Evolutionary conservation across 2,888 invertebrate genomes (phyloP), one percentile per base, ranked within the genome.

Genomic region (Suillia variegata): DNA sequence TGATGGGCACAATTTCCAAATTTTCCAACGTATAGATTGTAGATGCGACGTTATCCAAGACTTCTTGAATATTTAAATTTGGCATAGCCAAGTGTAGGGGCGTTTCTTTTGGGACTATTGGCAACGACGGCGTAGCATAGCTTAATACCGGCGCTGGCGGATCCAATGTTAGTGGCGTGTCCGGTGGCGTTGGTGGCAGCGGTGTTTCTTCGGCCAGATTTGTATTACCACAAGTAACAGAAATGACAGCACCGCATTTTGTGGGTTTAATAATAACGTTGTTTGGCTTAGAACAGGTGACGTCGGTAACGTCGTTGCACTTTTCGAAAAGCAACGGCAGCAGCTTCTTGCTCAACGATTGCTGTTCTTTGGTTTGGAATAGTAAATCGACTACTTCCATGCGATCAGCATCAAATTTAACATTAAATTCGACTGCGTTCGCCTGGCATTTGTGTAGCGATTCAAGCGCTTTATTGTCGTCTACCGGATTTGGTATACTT

Each of bases 261-360:
- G n/a, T n/a, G 6, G 26, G 26, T 10, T 26, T 5, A 5, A 6
- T 10, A 26, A 6, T 10, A 5, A 10, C 10, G 6, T 6, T 26
- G 10, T 26, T 26, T 10, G 26, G 26, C 26, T 10, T 26, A 10
- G 26, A 26, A 6, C 6, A 6, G 26, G 10, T 6, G 5, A 10
- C 6, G 6, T 6, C 26, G 26, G 26, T 26, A 26, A 6, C 26
- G 5, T 5, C 26, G 5, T 5, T 10, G 26, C 26, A 10, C 10
- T 26, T 26, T 26, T 26, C 26, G 10, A 26, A 26, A 5, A 26
- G 10, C 62, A 70, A 59, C 4, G 71, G 69, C 15, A 71, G 51
- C 2, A 71, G 33, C 33, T 68, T 63, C 49, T 70, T 71, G 38
- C 70, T 70, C 10, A 71, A 58, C 0, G 70, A 70, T 34, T 67